These are phyloP conservation scores for Artibeus lituratus DNA, from an alignment of 2,797 vertebrate species.

Conservation along the genomic window DNA sequence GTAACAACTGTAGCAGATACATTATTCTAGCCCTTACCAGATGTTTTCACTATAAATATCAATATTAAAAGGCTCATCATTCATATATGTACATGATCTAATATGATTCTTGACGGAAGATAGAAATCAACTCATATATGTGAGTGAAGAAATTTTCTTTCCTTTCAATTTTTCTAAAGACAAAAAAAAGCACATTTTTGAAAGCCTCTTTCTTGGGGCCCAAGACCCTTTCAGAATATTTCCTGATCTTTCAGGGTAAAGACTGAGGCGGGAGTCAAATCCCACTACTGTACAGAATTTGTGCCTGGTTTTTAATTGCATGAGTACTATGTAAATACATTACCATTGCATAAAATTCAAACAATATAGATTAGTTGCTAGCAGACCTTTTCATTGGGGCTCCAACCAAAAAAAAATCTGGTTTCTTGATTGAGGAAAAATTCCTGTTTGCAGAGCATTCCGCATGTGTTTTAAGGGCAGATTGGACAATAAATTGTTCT, in stretches of 20 bases:
- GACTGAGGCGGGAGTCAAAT: neutral
- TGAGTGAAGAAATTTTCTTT: neutral
- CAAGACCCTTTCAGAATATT: neutral
- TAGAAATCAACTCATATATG: neutral
- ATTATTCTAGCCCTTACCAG: neutral
- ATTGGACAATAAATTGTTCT: neutral
- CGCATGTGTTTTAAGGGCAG: neutral
- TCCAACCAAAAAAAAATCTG: neutral
- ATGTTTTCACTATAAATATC: conserved; percentile 18
- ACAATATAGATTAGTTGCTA: neutral
- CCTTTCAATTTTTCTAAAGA: conserved; percentile 11
- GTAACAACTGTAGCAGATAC: conserved; percentile 15
- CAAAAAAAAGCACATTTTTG: neutral
- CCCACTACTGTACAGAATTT: neutral
- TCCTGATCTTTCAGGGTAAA: neutral
- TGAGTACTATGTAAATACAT: neutral
- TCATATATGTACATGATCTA: neutral
- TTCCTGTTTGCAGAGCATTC: neutral
- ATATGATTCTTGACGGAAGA: conserved; percentile 10
- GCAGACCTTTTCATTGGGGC: neutral
- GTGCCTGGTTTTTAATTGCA: neutral
- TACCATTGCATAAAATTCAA: neutral
- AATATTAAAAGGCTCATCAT: conserved; percentile 30
- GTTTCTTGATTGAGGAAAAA: neutral
- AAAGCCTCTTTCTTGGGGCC: neutral